Percentiles rank a stretch among this genome's conserved stretches.
Evolutionary conservation across 2,888 invertebrate genomes (phyloP).

Genomic region (Xylota segnis): DNA sequence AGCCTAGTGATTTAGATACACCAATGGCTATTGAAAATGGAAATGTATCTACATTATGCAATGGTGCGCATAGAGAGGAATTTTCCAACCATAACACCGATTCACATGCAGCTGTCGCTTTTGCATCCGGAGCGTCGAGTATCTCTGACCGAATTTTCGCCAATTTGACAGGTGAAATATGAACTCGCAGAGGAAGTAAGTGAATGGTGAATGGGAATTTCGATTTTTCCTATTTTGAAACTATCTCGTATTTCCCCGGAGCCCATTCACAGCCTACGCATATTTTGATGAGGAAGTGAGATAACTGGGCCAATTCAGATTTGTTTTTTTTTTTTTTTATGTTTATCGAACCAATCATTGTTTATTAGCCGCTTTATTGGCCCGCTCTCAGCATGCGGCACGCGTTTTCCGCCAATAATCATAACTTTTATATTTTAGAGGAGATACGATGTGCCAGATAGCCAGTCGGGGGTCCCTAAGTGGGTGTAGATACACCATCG

Average conservation of each 20-base stretch:
- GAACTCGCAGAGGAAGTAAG: constrained; percentile 60
- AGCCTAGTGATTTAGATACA: constrained; percentile 71
- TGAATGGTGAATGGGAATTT: constrained; percentile 27
- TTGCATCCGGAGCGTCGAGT: constrained; percentile 65
- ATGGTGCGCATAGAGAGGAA: constrained; percentile 43
- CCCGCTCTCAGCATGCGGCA: constrained; percentile 46
- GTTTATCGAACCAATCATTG: constrained; percentile 32
- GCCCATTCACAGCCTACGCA: constrained; percentile 43
- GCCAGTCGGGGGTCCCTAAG: constrained; percentile 1
- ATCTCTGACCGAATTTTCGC: constrained; percentile 62
- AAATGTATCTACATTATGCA: constrained; percentile 69
- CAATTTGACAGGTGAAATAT: constrained; percentile 75
- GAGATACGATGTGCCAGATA: constrained; percentile 51
- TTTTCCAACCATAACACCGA: constrained; percentile 27
- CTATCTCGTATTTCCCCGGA: constrained; percentile 62
- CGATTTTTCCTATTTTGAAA: constrained; percentile 36
- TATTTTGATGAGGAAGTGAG: constrained; percentile 58
- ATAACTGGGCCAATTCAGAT: constrained; percentile 63
- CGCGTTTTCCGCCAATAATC: constrained; percentile 47
- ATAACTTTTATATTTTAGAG: constrained; percentile 45
- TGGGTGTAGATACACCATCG: constrained; percentile 32
- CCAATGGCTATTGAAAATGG: constrained; percentile 56
- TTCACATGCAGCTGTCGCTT: constrained; percentile 56
- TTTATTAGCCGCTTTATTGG: constrained; percentile 63
- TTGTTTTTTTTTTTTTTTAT: not conserved